These are phyloP conservation scores for Tetraodon nigroviridis DNA, from an alignment of 2,113 vertebrate genomes.

Conservation along the genomic window DNA sequence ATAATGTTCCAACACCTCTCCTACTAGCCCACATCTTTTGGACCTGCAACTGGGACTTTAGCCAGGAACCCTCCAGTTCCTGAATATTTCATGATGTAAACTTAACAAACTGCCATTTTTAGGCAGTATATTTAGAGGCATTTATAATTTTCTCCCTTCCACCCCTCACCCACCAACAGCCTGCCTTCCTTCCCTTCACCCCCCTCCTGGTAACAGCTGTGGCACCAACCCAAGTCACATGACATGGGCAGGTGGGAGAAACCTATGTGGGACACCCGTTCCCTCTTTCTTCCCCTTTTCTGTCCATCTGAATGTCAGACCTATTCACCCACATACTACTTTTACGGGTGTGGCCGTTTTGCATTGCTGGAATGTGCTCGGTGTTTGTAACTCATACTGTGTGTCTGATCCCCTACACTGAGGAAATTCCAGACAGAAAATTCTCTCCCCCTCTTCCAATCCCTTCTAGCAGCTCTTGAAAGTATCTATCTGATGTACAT, in stretches of 20 bases:
- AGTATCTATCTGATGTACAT: not conserved
- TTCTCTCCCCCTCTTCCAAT: constrained; percentile 6
- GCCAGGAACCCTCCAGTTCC: no score
- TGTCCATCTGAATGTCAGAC: constrained; percentile 49
- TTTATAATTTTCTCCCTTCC: constrained; percentile 10
- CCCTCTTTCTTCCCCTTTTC: constrained; percentile 35
- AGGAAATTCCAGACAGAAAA: constrained; percentile 47
- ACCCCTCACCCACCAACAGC: constrained; percentile 28
- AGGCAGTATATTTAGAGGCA: not conserved
- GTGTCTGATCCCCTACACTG: constrained; percentile 48
- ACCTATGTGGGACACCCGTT: constrained; percentile 52
- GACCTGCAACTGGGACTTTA: no score
- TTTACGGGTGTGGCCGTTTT: constrained; percentile 60
- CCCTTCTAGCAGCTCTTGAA: constrained; percentile 7
- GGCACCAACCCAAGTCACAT: constrained; percentile 62
- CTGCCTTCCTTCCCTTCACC: constrained; percentile 41
- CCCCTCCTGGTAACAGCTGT: constrained; percentile 65
- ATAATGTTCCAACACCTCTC: no score
- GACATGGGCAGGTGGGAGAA: constrained; percentile 67
- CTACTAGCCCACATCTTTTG: no score
- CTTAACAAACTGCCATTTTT: no score
- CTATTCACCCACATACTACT: not conserved
- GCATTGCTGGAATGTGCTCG: constrained; percentile 50
- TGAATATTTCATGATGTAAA: no score
- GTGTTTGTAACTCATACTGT: constrained; percentile 52